These are phyloP conservation scores for Tolmerus cingulatus DNA, from an alignment of 2,888 invertebrate genomes.

Conservation along the genomic window DNA sequence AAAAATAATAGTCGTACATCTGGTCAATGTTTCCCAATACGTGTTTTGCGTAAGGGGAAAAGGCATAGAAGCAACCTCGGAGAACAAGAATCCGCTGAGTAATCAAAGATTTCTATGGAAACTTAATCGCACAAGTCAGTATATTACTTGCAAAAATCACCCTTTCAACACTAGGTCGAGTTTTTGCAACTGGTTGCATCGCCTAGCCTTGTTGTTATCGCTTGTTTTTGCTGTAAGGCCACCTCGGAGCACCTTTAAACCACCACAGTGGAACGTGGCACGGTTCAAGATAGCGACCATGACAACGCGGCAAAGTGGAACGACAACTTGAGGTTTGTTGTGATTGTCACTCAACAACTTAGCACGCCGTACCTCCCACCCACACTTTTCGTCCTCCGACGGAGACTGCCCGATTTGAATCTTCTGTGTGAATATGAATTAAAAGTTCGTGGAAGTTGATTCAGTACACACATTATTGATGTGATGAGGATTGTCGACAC, in stretches of 20 bases:
- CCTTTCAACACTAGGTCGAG: not conserved
- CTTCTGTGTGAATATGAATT: not conserved
- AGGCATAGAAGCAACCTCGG: not conserved
- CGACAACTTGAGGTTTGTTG: not conserved
- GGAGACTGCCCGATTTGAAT: not conserved
- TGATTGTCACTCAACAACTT: not conserved
- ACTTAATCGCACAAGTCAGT: conserved; percentile 7
- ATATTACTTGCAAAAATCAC: not conserved
- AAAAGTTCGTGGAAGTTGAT: not conserved
- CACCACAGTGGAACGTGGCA: not conserved
- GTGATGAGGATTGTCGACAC: not conserved
- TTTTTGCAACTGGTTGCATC: not conserved
- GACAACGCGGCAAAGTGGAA: not conserved
- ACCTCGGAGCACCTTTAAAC: not conserved
- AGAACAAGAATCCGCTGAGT: not conserved
- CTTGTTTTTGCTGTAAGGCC: not conserved
- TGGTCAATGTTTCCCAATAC: not conserved
- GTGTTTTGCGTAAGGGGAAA: not conserved
- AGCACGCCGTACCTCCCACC: not conserved
- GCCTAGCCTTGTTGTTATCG: not conserved
- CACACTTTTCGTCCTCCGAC: not conserved
- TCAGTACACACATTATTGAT: not conserved
- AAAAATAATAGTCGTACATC: not conserved
- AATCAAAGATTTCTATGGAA: not conserved
- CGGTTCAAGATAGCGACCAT: not conserved